Base-by-base conservation (phyloP, 2,113 vertebrate genomes). In the Arvicanthis niloticus region DNA sequence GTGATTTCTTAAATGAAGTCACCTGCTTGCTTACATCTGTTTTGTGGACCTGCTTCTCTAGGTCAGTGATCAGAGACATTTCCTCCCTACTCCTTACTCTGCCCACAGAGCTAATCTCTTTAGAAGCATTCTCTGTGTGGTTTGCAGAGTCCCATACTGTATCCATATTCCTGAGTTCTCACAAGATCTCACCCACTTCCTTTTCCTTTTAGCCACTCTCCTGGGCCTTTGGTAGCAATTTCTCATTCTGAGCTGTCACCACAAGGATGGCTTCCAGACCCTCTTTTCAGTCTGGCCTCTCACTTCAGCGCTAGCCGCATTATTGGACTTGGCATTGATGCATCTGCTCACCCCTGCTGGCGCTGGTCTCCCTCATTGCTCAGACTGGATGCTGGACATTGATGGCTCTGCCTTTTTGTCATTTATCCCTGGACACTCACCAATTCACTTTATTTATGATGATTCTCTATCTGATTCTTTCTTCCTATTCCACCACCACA, bases 21-120 rank as follows among this genome's bases (percentile, higher is more conserved):
- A 17, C 31, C 53, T 51, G 29, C 37, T 68, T n/a, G 11, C 68
- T 70, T 22, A 8, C 34, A 67, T 70, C 86, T 51, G 68, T 77
- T 77, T 70, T 10, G 17, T 34, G 75, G 53, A 53, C 1, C 40
- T 17, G 26, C 51, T 45, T 81, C 72, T 86, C 88, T 11, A 3
- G 65, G 77, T 56, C 51, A 12, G 1, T 0, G 24, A 3, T 10
- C 62, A 68, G 82, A 4, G 8, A 2, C 1, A 0, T 70, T 16
- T 51, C 62, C 73, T 75, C 12, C 15, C 37, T 87, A 0, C 22
- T n/a, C 37, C 53, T 78, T 4, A 0, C 89, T 42, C 42, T 77
- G 40, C 53, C n/a, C 1, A 0, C 40, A 19, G 19, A 3, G 26
- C 21, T 29, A 11, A 12, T 89, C 16, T 78, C 56, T 37, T 24